A percentile compares a stretch with the other conserved stretches of the same genome.
Evolutionary conservation across 1,140 invertebrate genomes (phyloP).

Genomic region (Semibalanus balanoides): DNA sequence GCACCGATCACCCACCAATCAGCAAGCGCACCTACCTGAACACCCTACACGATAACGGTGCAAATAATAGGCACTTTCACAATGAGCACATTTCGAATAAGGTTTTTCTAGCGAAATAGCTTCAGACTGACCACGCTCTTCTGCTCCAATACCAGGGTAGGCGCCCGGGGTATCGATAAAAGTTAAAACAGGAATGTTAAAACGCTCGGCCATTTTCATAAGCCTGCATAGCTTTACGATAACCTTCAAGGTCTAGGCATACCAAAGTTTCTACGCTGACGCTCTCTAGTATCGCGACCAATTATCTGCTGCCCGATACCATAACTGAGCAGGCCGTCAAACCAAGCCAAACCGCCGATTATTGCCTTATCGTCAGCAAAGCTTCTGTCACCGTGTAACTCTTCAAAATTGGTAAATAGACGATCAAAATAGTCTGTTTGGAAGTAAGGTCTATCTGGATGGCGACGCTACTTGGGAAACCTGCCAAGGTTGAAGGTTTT

Average conservation of each 20-base stretch:
- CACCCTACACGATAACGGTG: neutral
- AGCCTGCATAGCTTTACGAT: slow-evolving; percentile 19
- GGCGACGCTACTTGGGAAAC: neutral
- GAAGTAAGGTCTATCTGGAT: neutral
- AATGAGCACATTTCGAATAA: neutral
- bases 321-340: neutral
- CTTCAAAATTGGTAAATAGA: neutral
- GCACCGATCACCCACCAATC: neutral
- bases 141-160: slow-evolving; percentile 14
- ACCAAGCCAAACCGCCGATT: neutral
- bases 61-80: neutral
- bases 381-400: neutral
- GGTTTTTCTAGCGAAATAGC: slow-evolving; percentile 13
- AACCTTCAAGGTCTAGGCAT: slow-evolving; percentile 17
- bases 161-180: slow-evolving; percentile 14
- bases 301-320: neutral
- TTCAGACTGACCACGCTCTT: slow-evolving; percentile 18
- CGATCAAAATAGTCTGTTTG: neutral
- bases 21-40: neutral
- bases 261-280: slow-evolving; percentile 12
- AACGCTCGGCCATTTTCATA: slow-evolving; percentile 17
- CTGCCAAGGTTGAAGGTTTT: neutral
- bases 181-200: slow-evolving; percentile 11
- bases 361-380: neutral
- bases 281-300: neutral